Evolutionary conservation across 2,113 vertebrate genomes (phyloP), one percentile per base, ranked within the genome.

Genomic region (Donacobius atricapilla): DNA sequence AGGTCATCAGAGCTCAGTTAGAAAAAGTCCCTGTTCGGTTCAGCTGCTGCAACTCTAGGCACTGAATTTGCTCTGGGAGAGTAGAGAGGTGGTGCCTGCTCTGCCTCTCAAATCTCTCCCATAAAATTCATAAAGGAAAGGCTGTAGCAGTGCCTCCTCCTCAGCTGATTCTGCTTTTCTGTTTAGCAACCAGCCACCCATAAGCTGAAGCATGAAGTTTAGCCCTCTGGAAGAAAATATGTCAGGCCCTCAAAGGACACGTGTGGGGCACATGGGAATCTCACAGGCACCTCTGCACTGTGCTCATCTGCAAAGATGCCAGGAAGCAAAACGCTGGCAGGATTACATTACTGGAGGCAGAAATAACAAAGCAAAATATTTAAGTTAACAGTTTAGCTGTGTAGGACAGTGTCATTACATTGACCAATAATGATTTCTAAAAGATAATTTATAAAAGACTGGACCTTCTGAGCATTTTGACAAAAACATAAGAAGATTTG

Each of bases 231-330:
- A 82, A 35, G 35, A 25, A 73, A 37, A 3, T 12, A 5, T 39
- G 40, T 23, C 66, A 72, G 53, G n/a, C 22, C 18, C 73, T 35
- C 42, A 50, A 20, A 91, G 30, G 51, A 40, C 31, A 39, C 0
- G 0, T 10, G 37, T 45, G 51, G 31, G 47, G 35, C 75, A 69
- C 21, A 20, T 0, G 0, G 37, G 37, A 12, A 20, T 31, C 48
- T 24, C 76, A 60, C 19, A 47, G 81, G 35, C 69, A 61, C 23
- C 33, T 35, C 75, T 56, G 58, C 19, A 9, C 35, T 54, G 13
- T 61, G 21, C 57, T 89, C 54, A 10, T 37, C 60, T 54, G 45
- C 33, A 33, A 73, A 47, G 28, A 42, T 53, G 47, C 11, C 57
- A 48, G 70, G 53, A 81, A 84, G 33, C 8, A 87, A 73, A 81